These are phyloP conservation scores for Acridotheres tristis DNA, from an alignment of 2,797 vertebrate genomes.

Conservation along the genomic window DNA sequence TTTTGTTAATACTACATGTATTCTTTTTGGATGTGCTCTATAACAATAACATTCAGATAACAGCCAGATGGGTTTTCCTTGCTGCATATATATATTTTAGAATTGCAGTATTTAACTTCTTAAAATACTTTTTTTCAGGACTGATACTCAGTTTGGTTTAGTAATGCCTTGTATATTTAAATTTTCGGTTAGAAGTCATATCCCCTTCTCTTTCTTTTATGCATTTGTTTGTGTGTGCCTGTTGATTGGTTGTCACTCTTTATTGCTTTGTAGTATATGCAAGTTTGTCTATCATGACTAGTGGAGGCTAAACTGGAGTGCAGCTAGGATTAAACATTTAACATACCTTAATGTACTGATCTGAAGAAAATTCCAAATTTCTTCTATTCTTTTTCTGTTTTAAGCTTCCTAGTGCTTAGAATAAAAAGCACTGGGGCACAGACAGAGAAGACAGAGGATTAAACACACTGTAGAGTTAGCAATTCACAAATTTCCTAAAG, in stretches of 20 bases:
- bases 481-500: neutral
- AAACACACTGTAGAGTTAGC: neutral
- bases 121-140: neutral
- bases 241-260: neutral
- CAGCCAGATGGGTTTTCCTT: neutral
- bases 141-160: neutral
- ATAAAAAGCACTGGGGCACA: neutral
- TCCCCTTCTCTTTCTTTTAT: neutral
- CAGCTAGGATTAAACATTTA: neutral
- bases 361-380: neutral
- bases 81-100: neutral
- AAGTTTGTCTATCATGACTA: neutral
- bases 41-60: neutral
- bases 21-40: neutral
- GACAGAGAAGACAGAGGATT: neutral
- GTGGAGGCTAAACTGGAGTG: neutral
- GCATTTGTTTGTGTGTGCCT: neutral
- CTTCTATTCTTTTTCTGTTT: neutral
- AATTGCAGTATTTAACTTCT: neutral
- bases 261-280: neutral
- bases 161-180: neutral
- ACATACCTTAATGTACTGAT: neutral
- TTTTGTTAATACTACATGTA: neutral
- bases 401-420: neutral
- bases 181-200: neutral